phyloP scores from a whole-genome alignment of 2,797 vertebrate genomes.

The Picus viridis region DNA sequence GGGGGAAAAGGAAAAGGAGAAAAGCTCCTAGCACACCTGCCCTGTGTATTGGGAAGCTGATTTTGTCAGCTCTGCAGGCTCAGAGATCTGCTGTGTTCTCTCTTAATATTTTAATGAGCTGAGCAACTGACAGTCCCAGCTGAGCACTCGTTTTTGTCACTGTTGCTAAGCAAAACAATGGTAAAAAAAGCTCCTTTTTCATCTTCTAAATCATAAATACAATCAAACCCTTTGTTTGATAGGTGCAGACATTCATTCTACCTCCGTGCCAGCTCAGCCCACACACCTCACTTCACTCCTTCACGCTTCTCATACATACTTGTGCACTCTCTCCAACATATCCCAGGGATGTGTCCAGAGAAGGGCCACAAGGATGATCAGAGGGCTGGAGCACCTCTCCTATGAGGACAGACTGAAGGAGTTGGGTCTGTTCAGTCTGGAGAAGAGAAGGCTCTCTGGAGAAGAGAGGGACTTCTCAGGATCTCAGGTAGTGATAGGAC shows the following conservation, averaged over 20 bases:
- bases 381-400: too few relatives aligned
- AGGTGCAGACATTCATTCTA: conserved; percentile 40
- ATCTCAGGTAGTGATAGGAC: too few relatives aligned
- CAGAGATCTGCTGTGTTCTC: conserved; percentile 27
- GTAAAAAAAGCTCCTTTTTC: conserved; percentile 47
- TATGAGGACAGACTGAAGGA: too few relatives aligned
- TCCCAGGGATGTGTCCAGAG: not conserved
- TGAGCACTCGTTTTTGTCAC: conserved; percentile 56
- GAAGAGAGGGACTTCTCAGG: too few relatives aligned
- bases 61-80: conserved; percentile 61
- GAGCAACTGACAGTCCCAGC: conserved; percentile 59
- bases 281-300: not conserved
- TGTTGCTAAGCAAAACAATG: conserved; percentile 69
- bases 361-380: too few relatives aligned
- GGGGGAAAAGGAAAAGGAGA: conserved; percentile 13
- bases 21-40: conserved; percentile 22
- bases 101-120: conserved; percentile 77
- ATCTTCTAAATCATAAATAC: conserved; percentile 61
- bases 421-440: too few relatives aligned
- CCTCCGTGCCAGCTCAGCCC: not conserved
- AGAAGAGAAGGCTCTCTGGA: too few relatives aligned
- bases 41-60: not conserved
- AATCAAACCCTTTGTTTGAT: conserved; percentile 42
- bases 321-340: not conserved
- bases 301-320: not conserved